Evolutionary conservation across 2,888 invertebrate genomes (phyloP).

Genomic region (Carcina quercana): DNA sequence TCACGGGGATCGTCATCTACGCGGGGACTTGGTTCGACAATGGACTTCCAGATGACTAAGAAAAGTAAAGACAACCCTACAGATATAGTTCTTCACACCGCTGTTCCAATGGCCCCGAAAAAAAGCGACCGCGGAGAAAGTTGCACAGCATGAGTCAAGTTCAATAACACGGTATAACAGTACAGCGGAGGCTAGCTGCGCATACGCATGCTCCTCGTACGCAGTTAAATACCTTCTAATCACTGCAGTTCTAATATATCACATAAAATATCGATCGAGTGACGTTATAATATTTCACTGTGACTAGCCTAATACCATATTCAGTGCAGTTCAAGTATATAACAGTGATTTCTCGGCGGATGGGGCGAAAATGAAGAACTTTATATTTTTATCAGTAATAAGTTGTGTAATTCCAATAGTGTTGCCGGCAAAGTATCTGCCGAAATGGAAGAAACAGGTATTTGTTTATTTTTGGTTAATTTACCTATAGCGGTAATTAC

Average conservation of each 20-base stretch:
- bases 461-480: slow-evolving; percentile 2
- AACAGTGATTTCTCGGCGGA: slow-evolving; percentile 6
- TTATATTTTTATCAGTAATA: slow-evolving; percentile 29
- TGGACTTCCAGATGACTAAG: too few species aligned
- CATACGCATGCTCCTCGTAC: slow-evolving; percentile 29
- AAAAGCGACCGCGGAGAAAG: slow-evolving; percentile 55
- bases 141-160: slow-evolving; percentile 52
- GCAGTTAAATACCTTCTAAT: too few species aligned
- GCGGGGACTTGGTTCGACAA: too few species aligned
- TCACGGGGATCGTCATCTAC: too few species aligned
- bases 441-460: slow-evolving; percentile 88
- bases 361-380: slow-evolving; percentile 30
- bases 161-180: slow-evolving; percentile 65
- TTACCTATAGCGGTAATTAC: too few species aligned
- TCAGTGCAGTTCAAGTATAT: background rate
- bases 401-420: slow-evolving; percentile 40
- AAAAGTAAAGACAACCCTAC: too few species aligned
- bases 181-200: slow-evolving; percentile 38
- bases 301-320: too few species aligned
- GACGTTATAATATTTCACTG: too few species aligned
- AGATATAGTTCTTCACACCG: too few species aligned
- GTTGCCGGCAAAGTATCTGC: slow-evolving; percentile 75
- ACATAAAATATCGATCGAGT: too few species aligned
- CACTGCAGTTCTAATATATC: too few species aligned
- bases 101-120: slow-evolving; percentile 38